phyloP scores from a whole-genome alignment of 2,797 vertebrate genomes.

The Microhierax caerulescens region DNA sequence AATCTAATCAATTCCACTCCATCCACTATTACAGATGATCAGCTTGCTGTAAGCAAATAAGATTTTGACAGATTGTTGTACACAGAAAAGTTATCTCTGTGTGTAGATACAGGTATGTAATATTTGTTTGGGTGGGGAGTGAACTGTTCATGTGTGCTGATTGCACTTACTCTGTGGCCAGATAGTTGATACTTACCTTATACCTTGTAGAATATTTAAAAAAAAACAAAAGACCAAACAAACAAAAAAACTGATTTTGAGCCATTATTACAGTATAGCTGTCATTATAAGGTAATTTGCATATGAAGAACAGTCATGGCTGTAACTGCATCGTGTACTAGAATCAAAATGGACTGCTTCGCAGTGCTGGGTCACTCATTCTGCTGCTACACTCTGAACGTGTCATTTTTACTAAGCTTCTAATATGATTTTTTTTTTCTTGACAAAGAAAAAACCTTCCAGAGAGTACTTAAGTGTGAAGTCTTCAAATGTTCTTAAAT shows the following conservation, averaged over 20 bases:
- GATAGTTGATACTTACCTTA: background rate
- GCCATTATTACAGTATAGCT: background rate
- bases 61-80: background rate
- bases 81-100: background rate
- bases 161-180: background rate
- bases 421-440: background rate
- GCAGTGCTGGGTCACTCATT: background rate
- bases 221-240: no score
- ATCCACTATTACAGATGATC: background rate
- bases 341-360: background rate
- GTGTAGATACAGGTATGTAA: rapidly evolving
- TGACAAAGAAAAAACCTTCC: background rate
- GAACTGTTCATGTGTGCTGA: background rate
- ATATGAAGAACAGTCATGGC: background rate
- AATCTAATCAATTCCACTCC: background rate
- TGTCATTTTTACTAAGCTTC: background rate
- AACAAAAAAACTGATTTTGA: background rate
- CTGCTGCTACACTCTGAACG: background rate
- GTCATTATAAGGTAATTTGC: background rate
- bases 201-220: no score
- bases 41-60: background rate
- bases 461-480: background rate
- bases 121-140: rapidly evolving
- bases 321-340: background rate
- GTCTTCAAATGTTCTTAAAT: background rate